Conservation (phyloP, 2,888 invertebrate species). For the Eudemis profundana region DNA sequence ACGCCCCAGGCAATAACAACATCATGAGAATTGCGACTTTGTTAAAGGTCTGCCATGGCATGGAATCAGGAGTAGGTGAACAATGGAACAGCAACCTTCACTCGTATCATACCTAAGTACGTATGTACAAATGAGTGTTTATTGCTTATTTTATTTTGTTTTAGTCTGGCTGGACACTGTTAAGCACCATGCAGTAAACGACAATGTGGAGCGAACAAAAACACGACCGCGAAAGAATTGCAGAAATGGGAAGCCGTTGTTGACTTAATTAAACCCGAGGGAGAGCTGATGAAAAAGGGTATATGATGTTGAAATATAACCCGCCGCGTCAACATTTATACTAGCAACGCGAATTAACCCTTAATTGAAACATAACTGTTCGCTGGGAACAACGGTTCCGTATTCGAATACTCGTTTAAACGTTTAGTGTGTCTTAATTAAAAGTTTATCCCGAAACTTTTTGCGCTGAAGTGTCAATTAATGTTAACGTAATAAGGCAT, state of each 20-base stretch:
- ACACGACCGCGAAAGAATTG: slow-evolving; percentile 47
- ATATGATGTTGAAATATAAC: slow-evolving; percentile 52
- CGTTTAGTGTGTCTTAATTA: not conserved
- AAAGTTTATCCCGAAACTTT: not conserved
- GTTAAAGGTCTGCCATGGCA: no score
- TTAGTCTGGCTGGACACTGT: slow-evolving; percentile 1
- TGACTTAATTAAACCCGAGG: slow-evolving; percentile 63
- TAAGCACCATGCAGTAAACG: slow-evolving; percentile 12
- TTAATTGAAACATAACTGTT: slow-evolving; percentile 51
- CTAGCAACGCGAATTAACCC: slow-evolving; percentile 54
- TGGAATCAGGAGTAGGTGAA: no score
- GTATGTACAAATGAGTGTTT: not conserved
- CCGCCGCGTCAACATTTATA: slow-evolving; percentile 50
- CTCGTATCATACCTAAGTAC: no score
- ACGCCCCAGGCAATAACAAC: no score
- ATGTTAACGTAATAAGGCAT: no score
- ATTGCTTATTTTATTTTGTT: no score
- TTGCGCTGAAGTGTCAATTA: no score
- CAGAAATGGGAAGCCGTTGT: slow-evolving; percentile 56
- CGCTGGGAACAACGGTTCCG: not conserved
- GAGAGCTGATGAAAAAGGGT: slow-evolving; percentile 60
- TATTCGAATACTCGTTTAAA: slow-evolving; percentile 10
- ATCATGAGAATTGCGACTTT: no score
- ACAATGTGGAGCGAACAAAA: slow-evolving; percentile 44
- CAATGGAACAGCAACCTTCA: no score